Evolutionary conservation across 2,888 invertebrate species (phyloP), one percentile per base, ranked within the genome.

Genomic region (Lampropteryx suffumata): DNA sequence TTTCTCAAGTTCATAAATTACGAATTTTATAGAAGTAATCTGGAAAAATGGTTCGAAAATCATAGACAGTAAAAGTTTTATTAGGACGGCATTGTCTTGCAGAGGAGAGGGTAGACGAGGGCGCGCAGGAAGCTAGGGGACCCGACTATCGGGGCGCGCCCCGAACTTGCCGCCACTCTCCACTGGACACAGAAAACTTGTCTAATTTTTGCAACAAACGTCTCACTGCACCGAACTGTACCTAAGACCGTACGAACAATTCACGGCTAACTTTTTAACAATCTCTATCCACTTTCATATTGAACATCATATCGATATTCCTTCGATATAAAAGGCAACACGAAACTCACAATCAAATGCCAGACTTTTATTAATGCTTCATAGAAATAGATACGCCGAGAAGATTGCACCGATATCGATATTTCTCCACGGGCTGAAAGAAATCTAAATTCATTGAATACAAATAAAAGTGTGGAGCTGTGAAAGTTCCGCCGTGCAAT

Each of bases 31-130:
- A 79, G 79, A 83, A 84, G 75, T 79, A 79, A 82, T 84, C 80
- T 79, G 71, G 72, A 71, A 80, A 81, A 84, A 84, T 82, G 79
- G 81, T 82, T 79, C 75, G 72, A 77, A 84, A 86, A 84, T 85
- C 82, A 86, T 84, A 82, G 83, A 72, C 79, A 78, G 79, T 84
- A 84, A 85, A 87, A 87, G 77, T 84, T 87, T 84, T 84, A 86
- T 85, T 85, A 79, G 79, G 75, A 79, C 71, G 75, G 77, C 76
- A 80, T 84, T 81, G 82, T 82, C 47, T 56, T 53, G 33, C 43
- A 44, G 44, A 44, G 53, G 42, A 47, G 51, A 42, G 47, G 52
- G 39, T 34, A 24, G 52, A 36, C 34, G 45, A 62, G 62, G 55
- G 48, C 61, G 41, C 32, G 41, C 36, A 42, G 65, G 64, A 63